Conservation (phyloP, 2,888 invertebrate species). For the Nasonovia ribisnigri region DNA sequence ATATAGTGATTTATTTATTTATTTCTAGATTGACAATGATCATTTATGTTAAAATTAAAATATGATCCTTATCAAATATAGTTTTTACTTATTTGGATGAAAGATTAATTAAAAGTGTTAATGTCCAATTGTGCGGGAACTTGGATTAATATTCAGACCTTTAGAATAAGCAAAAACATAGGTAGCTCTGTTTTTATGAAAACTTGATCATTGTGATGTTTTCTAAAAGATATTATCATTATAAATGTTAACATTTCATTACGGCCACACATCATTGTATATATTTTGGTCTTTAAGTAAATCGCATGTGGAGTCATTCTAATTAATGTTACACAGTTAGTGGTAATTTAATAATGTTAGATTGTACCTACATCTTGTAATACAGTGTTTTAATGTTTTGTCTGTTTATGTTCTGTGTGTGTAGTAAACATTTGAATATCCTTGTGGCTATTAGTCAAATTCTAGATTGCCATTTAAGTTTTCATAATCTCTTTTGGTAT, state of each 20-base stretch:
- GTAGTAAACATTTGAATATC: background rate
- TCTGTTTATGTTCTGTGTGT: no score
- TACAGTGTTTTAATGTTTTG: background rate
- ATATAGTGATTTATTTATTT: no score
- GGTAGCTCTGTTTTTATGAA: background rate
- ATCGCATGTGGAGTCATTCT: background rate
- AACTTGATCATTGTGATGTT: background rate
- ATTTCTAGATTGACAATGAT: no score
- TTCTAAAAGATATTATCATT: background rate
- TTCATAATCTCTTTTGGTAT: background rate
- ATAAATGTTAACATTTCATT: background rate
- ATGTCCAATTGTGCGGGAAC: background rate
- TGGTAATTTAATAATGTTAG: background rate
- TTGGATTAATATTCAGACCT: constrained; percentile 31
- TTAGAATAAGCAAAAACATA: constrained; percentile 37
- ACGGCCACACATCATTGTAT: background rate
- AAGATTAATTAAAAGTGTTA: background rate
- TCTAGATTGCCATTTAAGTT: background rate
- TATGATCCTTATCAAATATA: background rate
- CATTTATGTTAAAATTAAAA: no score
- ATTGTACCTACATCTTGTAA: background rate
- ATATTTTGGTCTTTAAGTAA: background rate
- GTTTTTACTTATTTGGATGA: background rate
- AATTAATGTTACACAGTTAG: background rate
- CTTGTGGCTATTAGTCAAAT: background rate